Evolutionary conservation across 2,113 vertebrate species (phyloP).

Genomic region (Callorhinus ursinus): DNA sequence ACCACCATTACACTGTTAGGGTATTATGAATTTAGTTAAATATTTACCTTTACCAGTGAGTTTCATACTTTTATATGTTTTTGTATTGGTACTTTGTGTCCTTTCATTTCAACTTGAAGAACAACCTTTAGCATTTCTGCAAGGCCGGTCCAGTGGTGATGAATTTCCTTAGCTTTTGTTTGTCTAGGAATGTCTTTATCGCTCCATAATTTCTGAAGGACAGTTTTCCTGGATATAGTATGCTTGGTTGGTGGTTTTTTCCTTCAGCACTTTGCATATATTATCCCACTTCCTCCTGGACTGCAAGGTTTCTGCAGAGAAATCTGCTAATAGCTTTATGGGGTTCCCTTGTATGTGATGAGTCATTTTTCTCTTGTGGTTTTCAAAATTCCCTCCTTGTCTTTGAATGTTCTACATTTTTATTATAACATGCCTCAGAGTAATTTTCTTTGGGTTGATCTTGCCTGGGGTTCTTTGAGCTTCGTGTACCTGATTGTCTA

Average conservation of each 20-base stretch:
- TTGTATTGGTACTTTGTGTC: neutral
- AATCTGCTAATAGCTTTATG: neutral
- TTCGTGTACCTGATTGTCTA: neutral
- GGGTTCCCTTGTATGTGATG: neutral
- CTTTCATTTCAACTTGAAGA: no score
- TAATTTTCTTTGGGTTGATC: neutral
- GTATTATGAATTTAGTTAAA: neutral
- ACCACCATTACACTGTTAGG: neutral
- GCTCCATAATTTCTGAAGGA: neutral
- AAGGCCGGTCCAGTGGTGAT: neutral
- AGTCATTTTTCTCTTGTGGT: neutral
- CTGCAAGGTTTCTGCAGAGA: neutral
- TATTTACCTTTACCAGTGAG: neutral
- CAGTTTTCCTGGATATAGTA: neutral
- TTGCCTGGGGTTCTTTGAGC: neutral
- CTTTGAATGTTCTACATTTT: neutral
- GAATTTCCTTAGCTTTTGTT: neutral
- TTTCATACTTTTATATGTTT: neutral
- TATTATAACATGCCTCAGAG: neutral
- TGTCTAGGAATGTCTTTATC: neutral
- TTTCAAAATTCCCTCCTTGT: neutral
- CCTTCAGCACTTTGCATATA: neutral
- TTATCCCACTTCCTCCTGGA: neutral
- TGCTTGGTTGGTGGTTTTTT: neutral
- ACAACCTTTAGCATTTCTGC: neutral